These are phyloP conservation scores for Lepus americanus DNA, from an alignment of 2,113 vertebrate species.

Conservation along the genomic window DNA sequence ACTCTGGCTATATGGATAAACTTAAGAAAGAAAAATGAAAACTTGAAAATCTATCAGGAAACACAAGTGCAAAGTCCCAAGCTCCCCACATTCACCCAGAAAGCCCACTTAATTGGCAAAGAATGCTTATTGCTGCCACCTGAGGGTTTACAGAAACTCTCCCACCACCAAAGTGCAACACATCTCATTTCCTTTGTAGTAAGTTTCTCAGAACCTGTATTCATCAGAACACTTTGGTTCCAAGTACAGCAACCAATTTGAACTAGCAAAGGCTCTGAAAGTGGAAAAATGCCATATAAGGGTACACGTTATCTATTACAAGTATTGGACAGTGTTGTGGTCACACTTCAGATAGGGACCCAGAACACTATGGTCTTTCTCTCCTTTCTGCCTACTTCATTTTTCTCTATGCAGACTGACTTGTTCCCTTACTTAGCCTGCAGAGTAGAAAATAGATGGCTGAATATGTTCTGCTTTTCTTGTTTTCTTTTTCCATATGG, in stretches of 20 bases:
- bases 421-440: background rate
- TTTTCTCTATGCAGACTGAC: background rate
- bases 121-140: background rate
- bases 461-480: background rate
- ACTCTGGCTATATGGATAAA: background rate
- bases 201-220: constrained; percentile 19
- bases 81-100: background rate
- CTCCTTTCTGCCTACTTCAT: background rate
- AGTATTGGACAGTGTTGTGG: background rate
- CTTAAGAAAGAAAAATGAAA: background rate
- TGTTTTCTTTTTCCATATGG: background rate
- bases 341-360: background rate
- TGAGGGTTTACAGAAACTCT: constrained; percentile 10
- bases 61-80: background rate
- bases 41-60: background rate
- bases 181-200: constrained; percentile 23
- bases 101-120: background rate
- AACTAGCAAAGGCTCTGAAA: background rate
- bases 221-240: constrained; percentile 2
- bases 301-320: background rate
- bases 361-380: background rate
- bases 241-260: constrained; percentile 34
- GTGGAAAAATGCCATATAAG: background rate
- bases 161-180: constrained; percentile 6
- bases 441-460: background rate